Conservation (phyloP, 2,113 vertebrate genomes). For the Oryzias javanicus region DNA sequence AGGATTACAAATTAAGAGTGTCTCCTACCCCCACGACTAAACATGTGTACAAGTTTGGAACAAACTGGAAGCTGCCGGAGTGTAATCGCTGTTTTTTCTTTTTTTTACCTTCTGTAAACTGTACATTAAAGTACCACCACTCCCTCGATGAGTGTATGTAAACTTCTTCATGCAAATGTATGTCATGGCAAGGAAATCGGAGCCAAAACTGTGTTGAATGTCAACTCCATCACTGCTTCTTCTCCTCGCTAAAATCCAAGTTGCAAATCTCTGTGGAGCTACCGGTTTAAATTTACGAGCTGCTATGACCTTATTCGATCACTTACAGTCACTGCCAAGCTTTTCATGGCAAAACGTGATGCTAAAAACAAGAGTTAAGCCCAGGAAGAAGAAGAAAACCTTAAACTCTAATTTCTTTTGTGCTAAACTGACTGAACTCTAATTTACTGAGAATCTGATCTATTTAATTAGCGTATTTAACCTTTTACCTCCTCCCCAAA, state of each 20-base stretch:
- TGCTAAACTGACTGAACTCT: slow-evolving; percentile 4
- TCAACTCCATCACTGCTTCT: background rate
- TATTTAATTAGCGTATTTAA: slow-evolving; percentile 6
- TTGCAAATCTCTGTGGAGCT: slow-evolving; percentile 13
- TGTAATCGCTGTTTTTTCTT: too few relatives aligned
- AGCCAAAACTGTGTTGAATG: background rate
- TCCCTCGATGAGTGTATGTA: background rate
- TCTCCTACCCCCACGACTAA: background rate
- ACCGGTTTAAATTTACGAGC: slow-evolving; percentile 26
- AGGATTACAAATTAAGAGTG: background rate
- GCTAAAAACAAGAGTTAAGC: slow-evolving; percentile 12
- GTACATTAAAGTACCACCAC: background rate
- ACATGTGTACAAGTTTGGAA: too few relatives aligned
- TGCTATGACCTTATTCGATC: slow-evolving; percentile 42
- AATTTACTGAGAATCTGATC: background rate
- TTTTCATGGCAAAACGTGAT: slow-evolving; percentile 24
- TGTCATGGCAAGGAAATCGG: background rate
- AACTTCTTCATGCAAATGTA: background rate
- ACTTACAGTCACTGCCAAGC: slow-evolving; percentile 27
- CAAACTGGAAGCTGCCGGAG: too few relatives aligned
- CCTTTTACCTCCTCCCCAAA: slow-evolving; percentile 1
- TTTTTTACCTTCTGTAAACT: too few relatives aligned
- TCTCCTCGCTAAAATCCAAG: slow-evolving; percentile 19
- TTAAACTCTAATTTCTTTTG: slow-evolving; percentile 6
- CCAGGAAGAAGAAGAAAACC: background rate